Percentiles rank a stretch among this genome's conserved stretches.
These are phyloP conservation scores for Acrobasis repandana DNA, from an alignment of 2,888 invertebrate genomes.

Conservation along the genomic window DNA sequence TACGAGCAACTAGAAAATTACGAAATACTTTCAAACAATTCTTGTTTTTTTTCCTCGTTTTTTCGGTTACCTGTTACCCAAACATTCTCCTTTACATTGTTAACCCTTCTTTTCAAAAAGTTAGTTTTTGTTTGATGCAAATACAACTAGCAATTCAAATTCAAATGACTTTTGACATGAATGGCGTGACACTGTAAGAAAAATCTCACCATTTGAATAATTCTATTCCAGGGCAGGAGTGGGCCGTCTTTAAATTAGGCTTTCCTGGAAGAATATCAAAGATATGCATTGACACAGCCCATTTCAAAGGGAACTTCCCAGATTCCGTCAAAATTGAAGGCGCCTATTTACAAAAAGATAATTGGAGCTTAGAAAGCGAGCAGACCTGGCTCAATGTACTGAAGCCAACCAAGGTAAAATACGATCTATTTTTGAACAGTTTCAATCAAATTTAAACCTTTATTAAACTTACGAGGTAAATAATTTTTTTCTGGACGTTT, in stretches of 20 bases:
- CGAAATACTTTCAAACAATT: too few relatives aligned
- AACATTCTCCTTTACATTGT: too few relatives aligned
- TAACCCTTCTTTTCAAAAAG: too few relatives aligned
- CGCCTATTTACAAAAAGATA: constrained; percentile 49
- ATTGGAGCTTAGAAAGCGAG: constrained; percentile 51
- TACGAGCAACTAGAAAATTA: too few relatives aligned
- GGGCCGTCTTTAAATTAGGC: constrained; percentile 84
- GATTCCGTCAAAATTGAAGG: constrained; percentile 84
- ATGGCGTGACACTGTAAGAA: not conserved
- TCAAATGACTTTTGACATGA: not conserved
- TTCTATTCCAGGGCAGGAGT: constrained; percentile 75
- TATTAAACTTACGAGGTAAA: too few relatives aligned
- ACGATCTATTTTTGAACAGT: not conserved
- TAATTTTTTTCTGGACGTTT: too few relatives aligned
- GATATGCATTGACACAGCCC: constrained; percentile 83
- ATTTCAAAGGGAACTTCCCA: constrained; percentile 86
- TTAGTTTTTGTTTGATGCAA: not conserved
- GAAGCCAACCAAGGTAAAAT: constrained; percentile 76
- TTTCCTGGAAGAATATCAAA: constrained; percentile 73
- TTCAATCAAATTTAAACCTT: too few relatives aligned
- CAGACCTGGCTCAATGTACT: constrained; percentile 74
- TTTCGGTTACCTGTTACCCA: too few relatives aligned
- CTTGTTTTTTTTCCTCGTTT: too few relatives aligned
- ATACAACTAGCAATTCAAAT: too few relatives aligned
- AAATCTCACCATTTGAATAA: constrained; percentile 15